Evolutionary conservation across 2,113 vertebrate species (phyloP).

Genomic region (Xenus cinereus): DNA sequence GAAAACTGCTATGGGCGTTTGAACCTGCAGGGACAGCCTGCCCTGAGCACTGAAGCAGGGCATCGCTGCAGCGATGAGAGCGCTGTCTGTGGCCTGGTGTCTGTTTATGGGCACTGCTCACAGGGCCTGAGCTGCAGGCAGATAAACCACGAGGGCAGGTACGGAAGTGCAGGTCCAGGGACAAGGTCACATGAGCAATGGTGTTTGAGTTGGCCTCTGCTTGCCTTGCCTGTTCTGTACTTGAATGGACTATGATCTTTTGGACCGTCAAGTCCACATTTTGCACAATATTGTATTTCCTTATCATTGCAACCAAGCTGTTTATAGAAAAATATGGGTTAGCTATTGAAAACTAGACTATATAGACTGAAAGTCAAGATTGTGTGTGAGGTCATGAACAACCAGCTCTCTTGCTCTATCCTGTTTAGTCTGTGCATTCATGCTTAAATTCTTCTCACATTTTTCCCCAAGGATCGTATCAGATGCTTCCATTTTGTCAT

Average conservation of each 20-base stretch:
- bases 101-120: background rate
- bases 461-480: background rate
- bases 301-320: background rate
- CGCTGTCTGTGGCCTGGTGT: background rate
- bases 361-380: background rate
- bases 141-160: background rate
- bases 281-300: background rate
- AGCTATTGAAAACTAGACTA: background rate
- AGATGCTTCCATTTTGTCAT: background rate
- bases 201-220: background rate
- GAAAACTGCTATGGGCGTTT: background rate
- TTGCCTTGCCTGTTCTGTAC: background rate
- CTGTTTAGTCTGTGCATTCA: background rate
- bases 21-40: background rate
- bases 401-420: background rate
- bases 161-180: background rate
- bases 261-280: background rate
- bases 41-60: background rate
- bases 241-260: background rate
- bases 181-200: background rate
- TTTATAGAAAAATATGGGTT: background rate
- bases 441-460: background rate
- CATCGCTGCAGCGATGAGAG: background rate
- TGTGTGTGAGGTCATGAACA: background rate
- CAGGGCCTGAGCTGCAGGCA: background rate